Base-by-base conservation (phyloP, 2,113 vertebrate species). In the Typhlomys cinereus region DNA sequence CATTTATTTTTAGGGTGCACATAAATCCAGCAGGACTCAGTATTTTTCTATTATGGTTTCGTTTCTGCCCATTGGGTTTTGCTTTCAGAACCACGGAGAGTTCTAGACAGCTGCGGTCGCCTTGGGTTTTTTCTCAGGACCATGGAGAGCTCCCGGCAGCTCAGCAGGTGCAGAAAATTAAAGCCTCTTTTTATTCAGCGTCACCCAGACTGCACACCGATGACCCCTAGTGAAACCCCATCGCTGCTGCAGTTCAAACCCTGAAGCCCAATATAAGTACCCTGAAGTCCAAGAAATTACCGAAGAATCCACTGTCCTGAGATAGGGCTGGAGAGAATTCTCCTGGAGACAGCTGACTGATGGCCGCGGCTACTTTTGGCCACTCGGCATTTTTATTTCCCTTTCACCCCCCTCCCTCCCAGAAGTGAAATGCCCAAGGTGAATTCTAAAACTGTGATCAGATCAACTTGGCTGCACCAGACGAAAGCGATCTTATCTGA, bases 401-500 rank as follows among this genome's bases (percentile, higher is more conserved):
- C 94, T 92, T 87, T 87, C 66, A 92, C 80, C 91, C 91, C 31
- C 81, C 93, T 66, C 17, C 66, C 48, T 13, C 9, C 91, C 3
- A 95, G 88, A 97, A 97, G 93, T 95, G 95, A 96, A 96, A 96
- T 81, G 82, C 31, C 94, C 97, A 98, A 98, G 96, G 96, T 96
- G 93, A 98, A 96, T 96, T 97, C 90, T 97, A 95, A 98, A 98
- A 96, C 75, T 96, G 87, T 39, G 79, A 97, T 98, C 94, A 82
- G 82, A 98, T 97, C 96, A 95, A 96, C 88, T 91, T 94, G 78
- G 94, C 94, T 97, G 96, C 95, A 97, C 96, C 96, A 98, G 97
- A 97, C 14, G 0, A 97, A 98, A 96, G 94, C 96, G 97, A 98
- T 98, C 94, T 98, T 98, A 97, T 97, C 97, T 97, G 93, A 95